These are phyloP conservation scores for Gastrophryne carolinensis DNA, from an alignment of 2,797 vertebrate genomes.

Conservation along the genomic window DNA sequence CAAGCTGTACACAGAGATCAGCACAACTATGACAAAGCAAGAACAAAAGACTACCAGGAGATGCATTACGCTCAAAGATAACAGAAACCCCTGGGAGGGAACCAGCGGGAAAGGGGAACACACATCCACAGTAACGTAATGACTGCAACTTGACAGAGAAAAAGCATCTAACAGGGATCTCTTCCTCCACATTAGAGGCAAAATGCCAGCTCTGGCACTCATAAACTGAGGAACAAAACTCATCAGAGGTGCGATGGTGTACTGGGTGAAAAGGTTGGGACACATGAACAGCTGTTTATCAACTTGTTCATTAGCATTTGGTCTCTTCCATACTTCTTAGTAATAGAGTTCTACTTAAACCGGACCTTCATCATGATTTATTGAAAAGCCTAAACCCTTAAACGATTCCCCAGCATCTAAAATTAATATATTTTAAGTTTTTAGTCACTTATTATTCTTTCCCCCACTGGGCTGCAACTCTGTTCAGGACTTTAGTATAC, in stretches of 20 bases:
- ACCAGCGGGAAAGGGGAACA: conserved; percentile 26
- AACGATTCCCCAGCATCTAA: too few species aligned
- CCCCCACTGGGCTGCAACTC: too few species aligned
- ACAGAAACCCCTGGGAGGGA: conserved; percentile 34
- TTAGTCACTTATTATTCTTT: too few species aligned
- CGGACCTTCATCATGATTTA: too few species aligned
- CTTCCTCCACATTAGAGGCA: conserved; percentile 11
- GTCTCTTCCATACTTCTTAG: too few species aligned
- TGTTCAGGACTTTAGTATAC: too few species aligned
- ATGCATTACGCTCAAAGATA: conserved; percentile 37
- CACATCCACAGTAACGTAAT: conserved; percentile 40
- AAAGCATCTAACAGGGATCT: conserved; percentile 12
- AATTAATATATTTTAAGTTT: too few species aligned
- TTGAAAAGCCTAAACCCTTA: too few species aligned
- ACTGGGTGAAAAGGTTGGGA: neutral
- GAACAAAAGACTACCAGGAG: conserved; percentile 34
- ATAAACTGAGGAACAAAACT: neutral
- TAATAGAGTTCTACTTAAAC: too few species aligned
- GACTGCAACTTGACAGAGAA: conserved; percentile 32
- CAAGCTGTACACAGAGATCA: conserved; percentile 20
- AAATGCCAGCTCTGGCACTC: conserved; percentile 23
- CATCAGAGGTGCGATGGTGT: neutral
- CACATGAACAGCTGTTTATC: neutral
- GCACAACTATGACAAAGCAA: conserved; percentile 23
- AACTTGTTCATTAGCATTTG: conserved; percentile 1